phyloP scores from a whole-genome alignment of 2,888 invertebrate species.

The Therioaphis trifolii region DNA sequence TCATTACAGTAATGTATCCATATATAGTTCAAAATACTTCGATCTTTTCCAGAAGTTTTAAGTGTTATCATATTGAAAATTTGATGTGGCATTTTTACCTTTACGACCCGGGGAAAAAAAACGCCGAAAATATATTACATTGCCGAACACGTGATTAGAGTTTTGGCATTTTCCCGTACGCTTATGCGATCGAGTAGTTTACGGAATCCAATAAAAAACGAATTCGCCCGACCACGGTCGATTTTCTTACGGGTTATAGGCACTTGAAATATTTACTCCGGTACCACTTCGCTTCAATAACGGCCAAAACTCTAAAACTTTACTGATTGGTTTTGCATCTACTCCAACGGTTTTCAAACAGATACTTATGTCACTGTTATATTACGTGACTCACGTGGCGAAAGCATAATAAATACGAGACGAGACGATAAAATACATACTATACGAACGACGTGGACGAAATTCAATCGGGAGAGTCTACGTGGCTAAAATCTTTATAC shows the following conservation, averaged over 20 bases:
- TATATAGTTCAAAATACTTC: constrained; percentile 44
- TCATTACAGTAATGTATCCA: constrained; percentile 52
- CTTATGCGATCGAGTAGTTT: background rate
- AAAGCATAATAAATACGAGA: background rate
- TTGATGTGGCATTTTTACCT: constrained; percentile 12
- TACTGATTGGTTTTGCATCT: background rate
- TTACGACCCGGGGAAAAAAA: background rate
- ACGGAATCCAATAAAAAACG: constrained; percentile 30
- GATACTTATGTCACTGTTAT: background rate
- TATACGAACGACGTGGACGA: too few species aligned
- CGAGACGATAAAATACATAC: too few species aligned
- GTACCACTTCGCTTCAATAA: constrained; percentile 15
- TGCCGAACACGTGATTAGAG: constrained; percentile 23
- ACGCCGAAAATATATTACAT: constrained; percentile 10
- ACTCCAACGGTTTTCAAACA: background rate
- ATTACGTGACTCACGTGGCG: too few species aligned
- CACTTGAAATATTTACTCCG: background rate
- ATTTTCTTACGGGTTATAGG: background rate
- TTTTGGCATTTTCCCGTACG: background rate
- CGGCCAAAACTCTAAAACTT: background rate
- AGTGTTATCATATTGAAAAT: constrained; percentile 19
- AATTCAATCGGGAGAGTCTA: too few species aligned
- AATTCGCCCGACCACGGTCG: background rate
- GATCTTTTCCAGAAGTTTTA: constrained; percentile 25
- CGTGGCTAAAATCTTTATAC: too few species aligned